Evolutionary conservation across 2,113 vertebrate species (phyloP), one percentile per base, ranked within the genome.

Genomic region (Actinemys pallida): DNA sequence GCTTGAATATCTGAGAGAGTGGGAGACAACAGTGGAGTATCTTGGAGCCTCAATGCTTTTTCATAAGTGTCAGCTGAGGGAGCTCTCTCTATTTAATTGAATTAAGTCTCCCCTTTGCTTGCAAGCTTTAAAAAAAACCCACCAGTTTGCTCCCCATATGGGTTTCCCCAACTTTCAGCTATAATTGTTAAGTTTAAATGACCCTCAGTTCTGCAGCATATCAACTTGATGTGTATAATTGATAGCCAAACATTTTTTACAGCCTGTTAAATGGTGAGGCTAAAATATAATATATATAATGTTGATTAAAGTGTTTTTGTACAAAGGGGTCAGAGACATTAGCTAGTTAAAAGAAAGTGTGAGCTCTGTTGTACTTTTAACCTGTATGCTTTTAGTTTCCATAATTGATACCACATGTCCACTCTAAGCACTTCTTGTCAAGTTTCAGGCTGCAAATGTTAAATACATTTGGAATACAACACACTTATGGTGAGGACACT

Each of bases 251-350:
- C 99, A 99, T 98, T 98, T 98, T 98, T 98, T 98, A 98, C 98
- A 98, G 98, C 97, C 98, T 97, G 98, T 96, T 98, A 98, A 98
- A 99, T 97, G 97, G 98, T 98, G 97, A 98, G 98, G 97, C 98
- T 98, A 97, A 98, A 98, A 97, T 98, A 98, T 98, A 98, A 97
- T 98, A 98, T 98, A 98, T 98, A 98, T 98, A 97, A 90, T 94
- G 98, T 98, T 99, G 99, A 99, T 99, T 99, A 99, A 99, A 99
- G 98, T 99, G 98, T 98, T 99, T 98, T 99, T 98, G 97, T 97
- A 97, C 97, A 96, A 98, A 99, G 98, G 97, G 98, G 99, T 99
- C 99, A 99, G 98, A 99, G 98, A 99, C 98, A 99, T 99, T 99
- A 99, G 94, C 97, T 98, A 98, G 98, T 99, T 99, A 98, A 98